Evolutionary conservation across 2,888 invertebrate species (phyloP), one percentile per base, ranked within the genome.

Genomic region (Caenorhabditis uteleia): DNA sequence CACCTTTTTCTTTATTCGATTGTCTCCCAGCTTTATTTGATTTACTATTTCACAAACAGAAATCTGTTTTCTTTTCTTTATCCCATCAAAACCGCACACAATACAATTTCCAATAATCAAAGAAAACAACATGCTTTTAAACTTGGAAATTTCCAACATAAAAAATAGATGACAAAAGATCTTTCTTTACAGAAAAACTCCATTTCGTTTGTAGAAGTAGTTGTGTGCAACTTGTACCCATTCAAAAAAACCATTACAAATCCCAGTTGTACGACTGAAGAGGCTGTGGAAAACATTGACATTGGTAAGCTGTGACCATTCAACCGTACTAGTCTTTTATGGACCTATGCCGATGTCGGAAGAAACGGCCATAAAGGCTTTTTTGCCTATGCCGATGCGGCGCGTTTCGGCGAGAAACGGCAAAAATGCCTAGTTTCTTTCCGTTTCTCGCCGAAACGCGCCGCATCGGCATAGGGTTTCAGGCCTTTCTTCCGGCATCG

Each of bases 191-290:
- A 76, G 76, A 46, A 39, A 20, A 65, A 66, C 48, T 49, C 64
- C 47, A 75, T 76, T 49, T 55, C 64, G 12, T 57, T 64, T 47
- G 65, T 79, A 29, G 65, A 69, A 14, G 59, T 97, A 20, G 97
- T 97, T 0, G 93, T 93, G 0, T 95, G 95, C 86, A 97, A 98
- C 86, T 87, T 97, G 51, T 97, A 97, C 85, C 97, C 95, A 0
- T 80, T 80, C 72, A 64, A 72, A 29, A 54, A 68, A 44, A 74
- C 76, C 8, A 88, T 94, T 0, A 88, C 91, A 0, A 90, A 91
- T 68, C 16, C 90, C 0, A 88, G 89, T 73, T 93, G 92, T 0
- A 90, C 89, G 0, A 86, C 92, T 14, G 89, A 89, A 3, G 91
- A 93, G 84, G 95, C 95, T 0, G 90, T 97, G 1, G 75, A 76